A percentile compares a stretch with the other conserved stretches of the same genome.
These are phyloP conservation scores for Calameuta idolon DNA, from an alignment of 2,888 invertebrate genomes.

Conservation along the genomic window DNA sequence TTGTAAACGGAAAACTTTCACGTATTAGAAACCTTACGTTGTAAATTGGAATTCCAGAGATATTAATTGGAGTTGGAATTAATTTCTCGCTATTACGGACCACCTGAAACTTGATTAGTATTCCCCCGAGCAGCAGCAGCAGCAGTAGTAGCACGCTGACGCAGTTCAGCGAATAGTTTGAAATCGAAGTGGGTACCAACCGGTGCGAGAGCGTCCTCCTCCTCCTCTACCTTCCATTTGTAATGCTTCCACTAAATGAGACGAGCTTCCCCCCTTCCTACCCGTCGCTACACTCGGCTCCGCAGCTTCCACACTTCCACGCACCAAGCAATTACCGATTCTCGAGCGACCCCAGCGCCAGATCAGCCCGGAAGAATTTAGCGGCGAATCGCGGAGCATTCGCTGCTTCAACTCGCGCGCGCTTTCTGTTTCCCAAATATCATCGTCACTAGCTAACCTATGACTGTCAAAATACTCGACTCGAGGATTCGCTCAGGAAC, in stretches of 20 bases:
- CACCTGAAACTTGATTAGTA: slow-evolving; percentile 57
- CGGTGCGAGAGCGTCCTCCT: neutral
- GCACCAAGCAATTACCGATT: no score
- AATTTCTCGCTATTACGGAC: slow-evolving; percentile 37
- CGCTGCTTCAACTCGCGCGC: neutral
- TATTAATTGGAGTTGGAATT: slow-evolving; percentile 51
- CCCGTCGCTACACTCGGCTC: neutral
- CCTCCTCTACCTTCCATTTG: slow-evolving; percentile 23
- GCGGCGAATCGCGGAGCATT: neutral
- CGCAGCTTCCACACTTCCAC: no score
- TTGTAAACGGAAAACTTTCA: slow-evolving; percentile 3
- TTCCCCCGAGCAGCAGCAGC: slow-evolving; percentile 33
- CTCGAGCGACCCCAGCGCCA: no score
- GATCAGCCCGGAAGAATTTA: neutral
- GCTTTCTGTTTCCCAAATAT: neutral
- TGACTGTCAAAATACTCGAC: neutral
- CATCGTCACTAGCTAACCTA: neutral
- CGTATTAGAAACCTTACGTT: slow-evolving; percentile 3
- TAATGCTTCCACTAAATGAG: slow-evolving; percentile 26
- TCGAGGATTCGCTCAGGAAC: neutral
- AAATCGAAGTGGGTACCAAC: slow-evolving; percentile 30
- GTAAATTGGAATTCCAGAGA: slow-evolving; percentile 33
- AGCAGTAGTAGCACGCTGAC: slow-evolving; percentile 42
- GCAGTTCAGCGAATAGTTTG: slow-evolving; percentile 45
- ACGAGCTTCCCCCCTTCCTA: slow-evolving; percentile 22